Evolutionary conservation across 2,113 vertebrate species (phyloP), one percentile per base, ranked within the genome.

Genomic region (Dryoscopus gambensis): DNA sequence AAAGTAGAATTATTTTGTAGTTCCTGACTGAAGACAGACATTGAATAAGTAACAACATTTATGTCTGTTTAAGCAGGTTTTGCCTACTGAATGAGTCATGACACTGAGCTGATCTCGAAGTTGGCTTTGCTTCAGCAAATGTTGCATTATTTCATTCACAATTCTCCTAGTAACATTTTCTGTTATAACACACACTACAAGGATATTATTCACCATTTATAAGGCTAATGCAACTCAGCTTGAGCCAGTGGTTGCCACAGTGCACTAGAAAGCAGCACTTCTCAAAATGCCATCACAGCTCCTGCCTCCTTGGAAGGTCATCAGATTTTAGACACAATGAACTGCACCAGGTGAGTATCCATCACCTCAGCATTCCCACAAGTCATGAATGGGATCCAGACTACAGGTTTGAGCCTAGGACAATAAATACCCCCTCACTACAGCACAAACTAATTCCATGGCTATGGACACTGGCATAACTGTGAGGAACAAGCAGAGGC

Each of bases 61-160:
- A 35, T 4, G 40, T 39, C 64, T 60, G 21, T 42, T 57, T 50
- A 67, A 87, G 73, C 75, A 76, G 64, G 35, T 75, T 27, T 77
- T 74, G 33, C 31, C 76, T 90, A 64, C 62, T 87, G 70, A 94
- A 87, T 83, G 82, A 96, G 71, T 93, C 86, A 94, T 37, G 64
- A 42, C 62, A n/a, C 40, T 25, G n/a, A 76, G 88, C 33, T 57
- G 42, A 75, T 77, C 62, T 85, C 64, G 82, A 42, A 74, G 59
- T 30, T 91, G 90, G 67, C 90, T 89, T 68, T 89, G 73, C 50
- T 92, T 92, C 71, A 87, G 75, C 39, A 65, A 46, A 59, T 28
- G 8, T 23, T 95, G 83, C 19, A 62, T 88, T 64, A 62, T 70
- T 92, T 93, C 52, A 65, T 79, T 90, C 63, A 87, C 35, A 78